Conservation (phyloP, 2,113 vertebrate genomes). For the Mandrillus leucophaeus region DNA sequence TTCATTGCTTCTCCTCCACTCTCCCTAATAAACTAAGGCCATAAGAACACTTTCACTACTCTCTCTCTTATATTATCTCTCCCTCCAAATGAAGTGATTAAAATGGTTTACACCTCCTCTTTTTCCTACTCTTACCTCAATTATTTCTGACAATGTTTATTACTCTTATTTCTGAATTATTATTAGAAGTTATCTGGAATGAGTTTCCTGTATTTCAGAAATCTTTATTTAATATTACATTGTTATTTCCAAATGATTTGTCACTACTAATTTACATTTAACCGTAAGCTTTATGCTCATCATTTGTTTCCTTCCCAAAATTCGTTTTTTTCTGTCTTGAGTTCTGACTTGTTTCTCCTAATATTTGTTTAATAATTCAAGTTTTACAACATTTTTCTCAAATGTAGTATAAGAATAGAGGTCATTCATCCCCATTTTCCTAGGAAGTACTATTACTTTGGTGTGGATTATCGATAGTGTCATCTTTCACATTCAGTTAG, state of each 20-base stretch:
- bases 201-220: not conserved
- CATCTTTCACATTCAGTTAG: not conserved
- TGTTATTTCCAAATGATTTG: not conserved
- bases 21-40: not conserved
- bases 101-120: not conserved
- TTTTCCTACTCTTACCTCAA: not conserved
- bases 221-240: not conserved
- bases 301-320: not conserved
- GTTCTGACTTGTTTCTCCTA: not conserved
- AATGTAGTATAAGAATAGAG: not conserved
- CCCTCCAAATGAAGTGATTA: not conserved
- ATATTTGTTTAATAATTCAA: not conserved
- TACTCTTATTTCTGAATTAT: not conserved
- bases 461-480: not conserved
- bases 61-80: not conserved
- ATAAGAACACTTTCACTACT: not conserved
- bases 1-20: not conserved
- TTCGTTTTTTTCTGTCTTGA: not conserved
- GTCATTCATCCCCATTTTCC: not conserved
- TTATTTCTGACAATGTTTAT: not conserved
- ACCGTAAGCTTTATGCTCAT: not conserved
- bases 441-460: not conserved
- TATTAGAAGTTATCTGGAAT: constrained; percentile 1
- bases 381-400: not conserved
- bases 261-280: not conserved